Conservation (phyloP, 2,113 vertebrate species). For the Xiphias gladius region DNA sequence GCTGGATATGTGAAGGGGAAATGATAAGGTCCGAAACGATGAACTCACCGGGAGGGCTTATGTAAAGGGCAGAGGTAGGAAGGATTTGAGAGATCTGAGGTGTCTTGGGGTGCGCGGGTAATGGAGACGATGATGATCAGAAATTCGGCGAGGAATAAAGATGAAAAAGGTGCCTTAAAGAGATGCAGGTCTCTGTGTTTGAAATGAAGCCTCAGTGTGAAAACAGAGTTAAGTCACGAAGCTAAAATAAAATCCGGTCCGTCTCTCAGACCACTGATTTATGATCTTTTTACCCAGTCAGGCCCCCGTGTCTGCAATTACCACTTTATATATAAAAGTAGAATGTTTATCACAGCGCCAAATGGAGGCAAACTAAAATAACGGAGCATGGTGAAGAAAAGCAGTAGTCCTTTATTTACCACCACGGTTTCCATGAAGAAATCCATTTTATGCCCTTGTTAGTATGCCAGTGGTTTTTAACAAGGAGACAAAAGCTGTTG, state of each 20-base stretch:
- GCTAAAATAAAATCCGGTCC: slow-evolving; percentile 18
- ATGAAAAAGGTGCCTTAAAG: slow-evolving; percentile 55
- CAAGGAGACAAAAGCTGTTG: slow-evolving; percentile 59
- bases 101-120: slow-evolving; percentile 38
- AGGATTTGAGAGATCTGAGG: slow-evolving; percentile 47
- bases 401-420: slow-evolving; percentile 43
- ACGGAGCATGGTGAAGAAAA: neutral
- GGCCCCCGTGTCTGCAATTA: slow-evolving; percentile 8
- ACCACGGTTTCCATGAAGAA: slow-evolving; percentile 32
- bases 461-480: slow-evolving; percentile 56
- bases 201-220: slow-evolving; percentile 3
- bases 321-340: slow-evolving; percentile 19
- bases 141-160: slow-evolving; percentile 32
- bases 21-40: slow-evolving; percentile 67
- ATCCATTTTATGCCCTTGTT: slow-evolving; percentile 54
- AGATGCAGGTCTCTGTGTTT: slow-evolving; percentile 22
- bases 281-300: slow-evolving; percentile 5
- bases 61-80: slow-evolving; percentile 45
- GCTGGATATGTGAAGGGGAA: slow-evolving; percentile 57
- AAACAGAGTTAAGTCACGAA: slow-evolving; percentile 23
- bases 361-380: slow-evolving; percentile 47
- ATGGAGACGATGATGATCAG: slow-evolving; percentile 46
- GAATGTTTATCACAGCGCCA: slow-evolving; percentile 36
- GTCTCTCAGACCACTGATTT: slow-evolving; percentile 23
- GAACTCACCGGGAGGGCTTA: slow-evolving; percentile 60